phyloP scores from a whole-genome alignment of 2,888 invertebrate species.

The Caenorhabditis sp. region DNA sequence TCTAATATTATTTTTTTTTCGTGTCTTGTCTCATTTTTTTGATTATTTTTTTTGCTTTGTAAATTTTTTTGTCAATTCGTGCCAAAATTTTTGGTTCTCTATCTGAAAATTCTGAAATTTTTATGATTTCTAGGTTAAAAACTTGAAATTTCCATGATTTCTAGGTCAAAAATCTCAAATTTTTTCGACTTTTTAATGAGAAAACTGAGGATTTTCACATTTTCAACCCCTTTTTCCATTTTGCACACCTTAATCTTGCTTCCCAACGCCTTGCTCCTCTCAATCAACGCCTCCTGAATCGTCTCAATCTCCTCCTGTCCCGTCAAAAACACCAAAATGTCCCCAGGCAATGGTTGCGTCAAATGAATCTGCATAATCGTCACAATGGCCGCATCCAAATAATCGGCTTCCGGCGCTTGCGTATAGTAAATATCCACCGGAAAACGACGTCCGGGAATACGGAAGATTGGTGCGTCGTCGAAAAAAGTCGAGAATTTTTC shows the following conservation, averaged over 20 bases:
- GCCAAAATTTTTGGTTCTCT: too few species aligned
- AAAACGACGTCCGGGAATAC: constrained; percentile 89
- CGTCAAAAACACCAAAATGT: constrained; percentile 93
- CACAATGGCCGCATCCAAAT: constrained; percentile 79
- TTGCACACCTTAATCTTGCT: constrained; percentile 83
- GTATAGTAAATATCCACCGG: constrained; percentile 99
- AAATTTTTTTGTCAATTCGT: too few species aligned
- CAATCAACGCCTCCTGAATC: constrained; percentile 75
- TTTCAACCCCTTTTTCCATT: too few species aligned
- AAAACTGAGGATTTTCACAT: too few species aligned
- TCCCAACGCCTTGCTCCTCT: constrained; percentile 88
- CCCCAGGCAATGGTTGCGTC: constrained; percentile 88
- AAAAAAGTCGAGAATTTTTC: constrained; percentile 91
- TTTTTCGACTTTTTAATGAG: too few species aligned
- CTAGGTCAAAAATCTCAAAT: too few species aligned
- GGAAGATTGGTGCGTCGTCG: constrained; percentile 96
- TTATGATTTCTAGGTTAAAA: too few species aligned
- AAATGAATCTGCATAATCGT: constrained; percentile 95
- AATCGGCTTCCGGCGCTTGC: constrained; percentile 97
- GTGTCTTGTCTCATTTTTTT: too few species aligned
- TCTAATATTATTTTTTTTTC: too few species aligned
- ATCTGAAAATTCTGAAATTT: too few species aligned
- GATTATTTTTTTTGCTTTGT: too few species aligned
- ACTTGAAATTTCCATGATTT: too few species aligned
- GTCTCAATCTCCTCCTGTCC: constrained; percentile 70